Conservation (phyloP, 2,888 invertebrate genomes). For the Microplitis deprimator region DNA sequence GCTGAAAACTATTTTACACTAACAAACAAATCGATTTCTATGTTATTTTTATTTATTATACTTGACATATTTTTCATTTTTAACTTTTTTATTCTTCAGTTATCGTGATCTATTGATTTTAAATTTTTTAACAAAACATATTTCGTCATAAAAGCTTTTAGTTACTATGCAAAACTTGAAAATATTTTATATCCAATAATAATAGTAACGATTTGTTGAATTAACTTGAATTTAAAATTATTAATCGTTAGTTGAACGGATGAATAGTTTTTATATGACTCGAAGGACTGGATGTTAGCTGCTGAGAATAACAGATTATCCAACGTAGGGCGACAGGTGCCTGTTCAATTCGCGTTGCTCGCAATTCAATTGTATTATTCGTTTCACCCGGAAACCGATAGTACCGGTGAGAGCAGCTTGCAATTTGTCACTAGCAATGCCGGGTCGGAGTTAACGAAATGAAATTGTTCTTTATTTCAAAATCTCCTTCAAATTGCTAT, state of each 20-base stretch:
- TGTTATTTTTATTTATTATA: not conserved
- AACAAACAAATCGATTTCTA: not conserved
- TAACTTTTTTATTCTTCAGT: not conserved
- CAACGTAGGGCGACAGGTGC: conserved; percentile 63
- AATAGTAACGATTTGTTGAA: not conserved
- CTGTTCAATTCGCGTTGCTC: conserved; percentile 62
- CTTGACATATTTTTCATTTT: not conserved
- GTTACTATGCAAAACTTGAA: too few species aligned
- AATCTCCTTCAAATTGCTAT: conserved; percentile 8
- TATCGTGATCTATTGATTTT: not conserved
- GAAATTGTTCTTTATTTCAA: conserved; percentile 43
- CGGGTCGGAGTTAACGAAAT: conserved; percentile 39
- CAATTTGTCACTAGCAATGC: conserved; percentile 53
- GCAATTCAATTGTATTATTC: conserved; percentile 65
- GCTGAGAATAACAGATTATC: conserved; percentile 60
- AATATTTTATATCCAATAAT: too few species aligned
- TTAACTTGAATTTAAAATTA: conserved; percentile 3
- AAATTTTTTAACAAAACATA: too few species aligned
- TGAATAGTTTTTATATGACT: not conserved
- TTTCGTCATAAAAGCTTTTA: too few species aligned
- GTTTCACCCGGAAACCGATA: conserved; percentile 60
- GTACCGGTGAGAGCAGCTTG: conserved; percentile 50
- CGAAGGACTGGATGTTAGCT: conserved; percentile 52
- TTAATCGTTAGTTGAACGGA: conserved; percentile 12
- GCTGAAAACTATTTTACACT: not conserved